Evolutionary conservation across 1,140 invertebrate species (phyloP).

Genomic region (Drosophila arizonae): DNA sequence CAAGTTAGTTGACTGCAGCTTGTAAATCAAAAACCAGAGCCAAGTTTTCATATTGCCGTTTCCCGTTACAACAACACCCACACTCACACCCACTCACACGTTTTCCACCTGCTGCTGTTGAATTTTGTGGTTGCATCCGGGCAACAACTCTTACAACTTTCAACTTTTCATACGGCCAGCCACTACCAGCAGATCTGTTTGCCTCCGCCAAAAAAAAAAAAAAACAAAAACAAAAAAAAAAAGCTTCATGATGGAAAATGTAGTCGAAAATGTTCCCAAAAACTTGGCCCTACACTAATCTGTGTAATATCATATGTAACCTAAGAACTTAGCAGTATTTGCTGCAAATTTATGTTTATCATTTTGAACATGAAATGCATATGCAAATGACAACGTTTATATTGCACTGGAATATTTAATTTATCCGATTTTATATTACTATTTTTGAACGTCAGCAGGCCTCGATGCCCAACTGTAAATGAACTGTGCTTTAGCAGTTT

Average conservation of each 20-base stretch:
- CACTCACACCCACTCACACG: not conserved
- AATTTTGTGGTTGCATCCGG: conserved; percentile 5
- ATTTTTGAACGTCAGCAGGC: no score
- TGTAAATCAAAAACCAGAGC: conserved; percentile 68
- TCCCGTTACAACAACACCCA: not conserved
- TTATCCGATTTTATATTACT: no score
- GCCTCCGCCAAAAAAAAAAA: not conserved
- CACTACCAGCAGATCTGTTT: not conserved
- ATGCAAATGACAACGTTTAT: no score
- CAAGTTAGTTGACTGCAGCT: conserved; percentile 55
- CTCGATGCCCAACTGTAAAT: no score
- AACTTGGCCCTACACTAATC: not conserved
- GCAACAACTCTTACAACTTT: conserved; percentile 23
- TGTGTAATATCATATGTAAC: not conserved
- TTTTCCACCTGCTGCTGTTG: not conserved
- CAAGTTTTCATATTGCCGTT: conserved; percentile 66
- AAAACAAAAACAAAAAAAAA: no score
- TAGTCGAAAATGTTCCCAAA: not conserved
- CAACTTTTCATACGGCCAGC: conserved; percentile 7
- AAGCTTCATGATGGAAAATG: not conserved
- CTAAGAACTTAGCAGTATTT: not conserved
- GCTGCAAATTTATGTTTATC: no score
- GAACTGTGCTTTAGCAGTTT: no score
- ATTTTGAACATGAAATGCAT: no score
- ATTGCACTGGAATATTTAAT: no score